phyloP scores from a whole-genome alignment of 37 sponge, comb jelly and placozoan species.

The Mnemiopsis leidyi region DNA sequence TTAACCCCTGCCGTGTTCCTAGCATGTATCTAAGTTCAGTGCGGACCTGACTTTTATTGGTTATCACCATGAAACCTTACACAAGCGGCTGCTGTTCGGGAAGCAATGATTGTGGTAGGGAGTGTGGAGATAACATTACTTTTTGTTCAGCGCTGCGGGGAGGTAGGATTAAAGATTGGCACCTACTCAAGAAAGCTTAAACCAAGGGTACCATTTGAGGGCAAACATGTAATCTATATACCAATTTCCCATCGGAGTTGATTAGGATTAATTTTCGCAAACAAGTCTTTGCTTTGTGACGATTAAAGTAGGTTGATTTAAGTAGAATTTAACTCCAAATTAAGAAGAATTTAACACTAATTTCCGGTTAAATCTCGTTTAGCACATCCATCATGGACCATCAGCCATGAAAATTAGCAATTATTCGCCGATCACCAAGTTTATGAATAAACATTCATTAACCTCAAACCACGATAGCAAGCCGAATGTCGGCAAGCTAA shows the following conservation, averaged over 20 bases:
- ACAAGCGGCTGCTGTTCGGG: neutral
- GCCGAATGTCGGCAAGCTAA: no score
- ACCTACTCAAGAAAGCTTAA: neutral
- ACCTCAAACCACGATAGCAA: no score
- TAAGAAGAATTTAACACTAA: neutral
- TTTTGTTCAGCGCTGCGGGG: neutral
- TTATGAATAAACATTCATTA: no score
- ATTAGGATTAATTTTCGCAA: neutral
- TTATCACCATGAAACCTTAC: neutral
- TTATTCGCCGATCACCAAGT: neutral
- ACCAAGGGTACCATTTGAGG: neutral
- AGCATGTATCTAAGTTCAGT: neutral
- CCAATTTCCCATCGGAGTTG: neutral
- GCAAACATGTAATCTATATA: neutral
- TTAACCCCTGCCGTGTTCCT: neutral
- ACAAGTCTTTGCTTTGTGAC: neutral
- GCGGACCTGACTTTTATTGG: neutral
- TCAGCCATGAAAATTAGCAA: neutral
- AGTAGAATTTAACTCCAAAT: neutral
- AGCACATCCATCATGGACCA: neutral
- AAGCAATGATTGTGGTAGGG: neutral
- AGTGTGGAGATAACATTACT: neutral
- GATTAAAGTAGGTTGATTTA: neutral
- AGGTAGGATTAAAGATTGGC: neutral
- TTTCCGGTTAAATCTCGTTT: neutral